Base-by-base conservation (phyloP, 2,797 vertebrate genomes). In the Falco naumanni region DNA sequence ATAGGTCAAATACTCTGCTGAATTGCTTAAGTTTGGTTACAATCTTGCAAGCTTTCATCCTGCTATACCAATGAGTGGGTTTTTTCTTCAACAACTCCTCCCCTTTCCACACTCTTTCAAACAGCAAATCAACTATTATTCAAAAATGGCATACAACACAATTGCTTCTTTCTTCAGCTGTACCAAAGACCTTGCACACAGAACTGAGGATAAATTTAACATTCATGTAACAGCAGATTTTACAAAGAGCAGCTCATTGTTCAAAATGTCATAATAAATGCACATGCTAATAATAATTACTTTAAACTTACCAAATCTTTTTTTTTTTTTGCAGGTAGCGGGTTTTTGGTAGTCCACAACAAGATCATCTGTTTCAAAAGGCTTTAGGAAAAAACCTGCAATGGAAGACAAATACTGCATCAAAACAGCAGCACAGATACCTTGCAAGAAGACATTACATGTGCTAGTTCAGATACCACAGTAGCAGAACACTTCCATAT, bases 21-120 rank as follows among this genome's bases (percentile, higher is more conserved):
- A 72, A 57, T 12, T 53, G 14, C 68, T 61, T 11, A 45, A 50
- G 4, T 69, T 48, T 53, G 37, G n/a, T 34, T 33, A 53, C 16
- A 53, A 3, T 34, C 66, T 34, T 76, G 37, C n/a, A 69, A 50
- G 15, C 57, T 83, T 80, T 79, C 70, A 79, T 41, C 37, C 63
- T 22, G 17, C 10, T n/a, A 16, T 25, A 41, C 5, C n/a, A 90
- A 45, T 10, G 26, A 82, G 7, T 9, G 0, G 0, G 4, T 39
- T 86, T 80, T 66, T 51, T 33, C 26, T 20, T 63, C 3, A 3
- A 39, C 18, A 53, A n/a, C 47, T 74, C 7, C 15, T 70, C 14
- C 16, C 18, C 17, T 78, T 39, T 48, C 50, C 26, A 47, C 31
- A 29, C 15, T 50, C 24, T 10, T n/a, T n/a, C 51, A 83, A 51